Base-by-base conservation (phyloP, 2,888 invertebrate species). In the Lasioglossum villosulum region DNA sequence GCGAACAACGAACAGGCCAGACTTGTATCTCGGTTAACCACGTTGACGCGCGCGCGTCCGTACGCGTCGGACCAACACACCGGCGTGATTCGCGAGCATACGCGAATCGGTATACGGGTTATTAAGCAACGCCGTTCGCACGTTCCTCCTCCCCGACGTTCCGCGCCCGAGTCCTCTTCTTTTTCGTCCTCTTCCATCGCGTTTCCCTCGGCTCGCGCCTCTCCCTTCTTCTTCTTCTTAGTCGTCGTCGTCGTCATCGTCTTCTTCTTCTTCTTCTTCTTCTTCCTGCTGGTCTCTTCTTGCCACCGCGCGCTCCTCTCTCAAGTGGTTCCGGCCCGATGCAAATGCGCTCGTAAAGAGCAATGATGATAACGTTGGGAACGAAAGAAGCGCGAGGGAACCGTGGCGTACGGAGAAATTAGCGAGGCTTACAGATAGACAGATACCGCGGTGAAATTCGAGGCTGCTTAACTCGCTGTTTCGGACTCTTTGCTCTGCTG, bases 61-160 rank as follows among this genome's bases (percentile, higher is more conserved):
- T 23, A n/a, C 45, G 71, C 52, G 45, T 52, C 34, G 37, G 48
- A 30, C 10, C 56, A 77, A 86, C 70, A 19, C 77, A 84, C n/a
- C 37, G 30, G 27, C 76, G 34, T 73, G 68, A 63, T 84, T 68
- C 80, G 83, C 79, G 81, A 79, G 82, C 87, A 87, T 84, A 86
- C 88, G 86, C 77, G 79, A 80, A 88, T 86, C 85, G 84, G 83
- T 89, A 88, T 88, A 93, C 91, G 92, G 92, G 90, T 94, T 93
- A 93, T 93, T 94, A 92, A 93, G 92, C 92, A 94, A 92, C 91
- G 88, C 83, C 90, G 92, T 92, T 93, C 93, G 90, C 93, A 92
- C 93, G 92, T 93, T 91, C 88, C 86, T 87, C 75, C 66, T 30
- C 76, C 77, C 77, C 68, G 37, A 66, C 68, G 66, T 23, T 34